Percentiles rank a stretch among this genome's conserved stretches.
phyloP scores from a whole-genome alignment of 2,797 vertebrate genomes.

The Apogon hyalosoma region DNA sequence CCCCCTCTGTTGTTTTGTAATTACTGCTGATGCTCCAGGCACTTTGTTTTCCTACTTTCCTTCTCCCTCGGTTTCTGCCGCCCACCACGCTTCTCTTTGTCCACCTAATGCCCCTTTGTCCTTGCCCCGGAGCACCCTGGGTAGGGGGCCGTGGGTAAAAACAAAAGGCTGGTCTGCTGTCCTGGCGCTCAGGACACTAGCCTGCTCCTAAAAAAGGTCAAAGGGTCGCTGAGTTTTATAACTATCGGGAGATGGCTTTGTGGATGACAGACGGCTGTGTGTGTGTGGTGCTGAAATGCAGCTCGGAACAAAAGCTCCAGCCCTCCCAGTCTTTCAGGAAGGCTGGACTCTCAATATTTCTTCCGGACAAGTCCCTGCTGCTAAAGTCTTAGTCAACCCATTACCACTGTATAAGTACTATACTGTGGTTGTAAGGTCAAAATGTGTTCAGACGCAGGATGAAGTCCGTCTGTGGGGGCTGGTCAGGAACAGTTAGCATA shows the following conservation, averaged over 20 bases:
- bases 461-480: constrained; percentile 12
- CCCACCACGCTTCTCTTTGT: constrained; percentile 79
- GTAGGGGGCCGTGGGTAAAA: constrained; percentile 51
- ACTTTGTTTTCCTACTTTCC: constrained; percentile 67
- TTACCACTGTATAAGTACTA: constrained; percentile 5
- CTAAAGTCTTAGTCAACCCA: constrained; percentile 8
- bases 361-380: constrained; percentile 30
- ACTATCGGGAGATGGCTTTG: constrained; percentile 40
- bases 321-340: constrained; percentile 4
- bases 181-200: constrained; percentile 41
- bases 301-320: constrained; percentile 40
- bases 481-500: constrained; percentile 11
- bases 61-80: constrained; percentile 68
- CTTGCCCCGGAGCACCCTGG: constrained; percentile 71
- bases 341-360: constrained; percentile 40
- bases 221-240: constrained; percentile 65
- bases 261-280: constrained; percentile 21
- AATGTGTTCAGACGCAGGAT: constrained; percentile 17
- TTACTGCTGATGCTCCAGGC: constrained; percentile 72
- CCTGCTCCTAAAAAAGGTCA: constrained; percentile 55
- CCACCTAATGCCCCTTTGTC: constrained; percentile 76
- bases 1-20: constrained; percentile 54
- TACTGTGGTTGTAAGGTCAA: constrained; percentile 14
- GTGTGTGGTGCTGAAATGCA: constrained; percentile 31
- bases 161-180: constrained; percentile 73